A percentile compares a stretch with the other conserved stretches of the same genome.
Evolutionary conservation across 2,888 invertebrate genomes (phyloP).

Genomic region (Morinoia aosen): DNA sequence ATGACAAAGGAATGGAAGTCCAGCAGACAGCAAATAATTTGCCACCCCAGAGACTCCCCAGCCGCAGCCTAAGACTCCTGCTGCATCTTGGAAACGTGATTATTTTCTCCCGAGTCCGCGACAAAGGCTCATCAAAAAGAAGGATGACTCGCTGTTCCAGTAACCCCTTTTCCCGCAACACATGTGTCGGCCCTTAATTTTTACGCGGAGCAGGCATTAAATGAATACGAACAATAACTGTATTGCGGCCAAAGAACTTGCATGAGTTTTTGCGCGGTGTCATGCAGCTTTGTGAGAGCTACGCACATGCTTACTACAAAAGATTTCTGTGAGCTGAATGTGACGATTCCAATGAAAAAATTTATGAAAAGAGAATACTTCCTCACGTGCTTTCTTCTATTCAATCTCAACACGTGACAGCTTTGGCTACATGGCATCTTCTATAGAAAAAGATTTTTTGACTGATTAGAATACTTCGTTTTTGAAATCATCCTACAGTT

Average conservation of each 20-base stretch:
- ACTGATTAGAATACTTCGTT: too few species aligned
- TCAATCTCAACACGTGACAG: too few species aligned
- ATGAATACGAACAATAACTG: conserved; percentile 1
- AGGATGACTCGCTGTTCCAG: conserved; percentile 13
- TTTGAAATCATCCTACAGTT: too few species aligned
- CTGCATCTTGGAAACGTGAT: background rate
- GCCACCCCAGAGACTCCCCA: background rate
- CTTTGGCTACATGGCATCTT: too few species aligned
- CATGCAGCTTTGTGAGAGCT: background rate
- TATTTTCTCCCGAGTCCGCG: background rate
- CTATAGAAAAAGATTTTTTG: too few species aligned
- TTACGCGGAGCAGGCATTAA: background rate
- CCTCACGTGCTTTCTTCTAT: background rate
- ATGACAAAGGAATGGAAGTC: background rate
- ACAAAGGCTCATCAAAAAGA: background rate
- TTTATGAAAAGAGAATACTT: background rate
- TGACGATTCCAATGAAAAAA: background rate
- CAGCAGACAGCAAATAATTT: background rate
- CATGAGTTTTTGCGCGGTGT: background rate
- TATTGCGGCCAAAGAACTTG: background rate
- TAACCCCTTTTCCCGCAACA: conserved; percentile 2
- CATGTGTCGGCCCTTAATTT: background rate
- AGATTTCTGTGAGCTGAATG: background rate
- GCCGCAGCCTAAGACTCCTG: background rate
- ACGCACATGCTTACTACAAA: background rate